Evolutionary conservation across 2,888 invertebrate genomes (phyloP).

Genomic region (Sphaerophoria taeniata): DNA sequence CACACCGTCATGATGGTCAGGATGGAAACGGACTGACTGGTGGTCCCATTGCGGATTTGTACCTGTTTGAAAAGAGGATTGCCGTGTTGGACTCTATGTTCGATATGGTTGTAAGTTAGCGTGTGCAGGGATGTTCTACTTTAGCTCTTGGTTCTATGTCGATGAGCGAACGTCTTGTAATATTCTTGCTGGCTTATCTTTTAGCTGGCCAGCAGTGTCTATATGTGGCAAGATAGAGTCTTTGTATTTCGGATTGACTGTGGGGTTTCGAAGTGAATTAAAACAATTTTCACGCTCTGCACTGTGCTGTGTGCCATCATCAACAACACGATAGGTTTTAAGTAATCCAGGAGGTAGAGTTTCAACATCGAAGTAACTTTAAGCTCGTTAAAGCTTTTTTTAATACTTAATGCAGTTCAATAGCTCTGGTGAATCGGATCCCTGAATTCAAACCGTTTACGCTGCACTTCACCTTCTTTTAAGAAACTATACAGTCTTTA

Average conservation of each 20-base stretch:
- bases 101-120: constrained; percentile 13
- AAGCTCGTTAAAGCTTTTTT: too few relatives aligned
- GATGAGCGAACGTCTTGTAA: constrained; percentile 38
- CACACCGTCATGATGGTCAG: constrained; percentile 26
- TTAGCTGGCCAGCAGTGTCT: constrained; percentile 23
- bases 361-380: too few relatives aligned
- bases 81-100: constrained; percentile 14
- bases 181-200: constrained; percentile 51
- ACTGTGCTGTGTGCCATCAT: constrained; percentile 30
- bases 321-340: not conserved
- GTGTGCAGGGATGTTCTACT: constrained; percentile 60
- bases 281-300: constrained; percentile 44
- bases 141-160: constrained; percentile 38
- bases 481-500: too few relatives aligned
- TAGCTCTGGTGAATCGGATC: too few relatives aligned
- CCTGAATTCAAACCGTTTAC: too few relatives aligned
- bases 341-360: not conserved
- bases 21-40: constrained; percentile 23
- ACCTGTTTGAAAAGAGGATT: constrained; percentile 52
- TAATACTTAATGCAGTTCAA: too few relatives aligned
- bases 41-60: constrained; percentile 46
- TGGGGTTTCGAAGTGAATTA: constrained; percentile 54
- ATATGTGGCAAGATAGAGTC: constrained; percentile 14
- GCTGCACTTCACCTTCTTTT: too few relatives aligned
- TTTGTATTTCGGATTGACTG: constrained; percentile 35